Evolutionary conservation across 2,113 vertebrate species (phyloP), one percentile per base, ranked within the genome.

Genomic region (Lipophrys pholis): DNA sequence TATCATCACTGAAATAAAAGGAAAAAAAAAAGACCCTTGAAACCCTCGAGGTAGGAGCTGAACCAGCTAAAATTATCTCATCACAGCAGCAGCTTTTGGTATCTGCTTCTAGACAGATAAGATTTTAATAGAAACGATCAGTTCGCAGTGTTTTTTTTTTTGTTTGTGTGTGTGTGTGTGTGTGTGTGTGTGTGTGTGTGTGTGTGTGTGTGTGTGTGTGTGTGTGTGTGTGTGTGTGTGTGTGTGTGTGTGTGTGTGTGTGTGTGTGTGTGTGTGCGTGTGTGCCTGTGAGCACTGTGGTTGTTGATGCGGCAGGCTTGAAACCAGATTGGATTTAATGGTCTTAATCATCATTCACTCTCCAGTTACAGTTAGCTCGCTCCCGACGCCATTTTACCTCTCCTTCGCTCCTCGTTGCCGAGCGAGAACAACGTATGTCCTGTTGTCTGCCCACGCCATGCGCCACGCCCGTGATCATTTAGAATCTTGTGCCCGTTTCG

Each of bases 381-480:
- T 40, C 46, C 52, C 48, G 11, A 68, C 67, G 50, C 30, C 74
- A 43, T 73, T 63, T 72, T 63, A 58, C 40, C 54, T 76, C 53
- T 57, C 76, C 67, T 80, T 85, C 82, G 62, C 69, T 84, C 64
- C 62, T 83, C 83, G 67, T 67, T 77, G 60, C 73, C 54, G 81
- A 56, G 46, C 9, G 71, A 56, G 43, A 57, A 35, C 54, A 78
- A 55, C 90, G 85, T 91, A 85, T 87, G 88, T 72, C 73, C 64
- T 5, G 45, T 91, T 88, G 83, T 88, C 90, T 91, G 91, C 68
- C 83, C 53, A n/a, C 70, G 1, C 83, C 84, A 87, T 83, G 82
- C 78, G 82, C 69, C 78, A 69, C 80, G 8, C 58, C 80, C 81
- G 74, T 52, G 60, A 70, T 65, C 71, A 70, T 83, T 69, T 75